Evolutionary conservation across 2,888 invertebrate genomes (phyloP).

Genomic region (Pandemis cinnamomeana): DNA sequence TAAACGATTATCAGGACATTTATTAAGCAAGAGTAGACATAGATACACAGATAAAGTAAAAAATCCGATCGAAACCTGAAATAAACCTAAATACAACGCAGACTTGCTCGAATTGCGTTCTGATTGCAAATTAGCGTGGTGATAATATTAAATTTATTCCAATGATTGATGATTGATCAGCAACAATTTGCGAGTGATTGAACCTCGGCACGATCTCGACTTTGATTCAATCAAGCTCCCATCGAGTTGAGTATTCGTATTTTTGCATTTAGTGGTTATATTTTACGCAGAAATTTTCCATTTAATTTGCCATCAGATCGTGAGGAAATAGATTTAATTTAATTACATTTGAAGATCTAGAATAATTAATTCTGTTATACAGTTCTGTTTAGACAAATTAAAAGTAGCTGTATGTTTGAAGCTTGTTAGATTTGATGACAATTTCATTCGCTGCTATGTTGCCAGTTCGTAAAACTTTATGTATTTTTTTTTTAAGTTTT

Average conservation of each 20-base stretch:
- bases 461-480: too few species aligned
- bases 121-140: constrained; percentile 18
- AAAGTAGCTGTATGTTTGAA: too few species aligned
- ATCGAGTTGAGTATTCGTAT: constrained; percentile 4
- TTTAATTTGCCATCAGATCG: not conserved
- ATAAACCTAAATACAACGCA: too few species aligned
- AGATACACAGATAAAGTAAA: too few species aligned
- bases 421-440: too few species aligned
- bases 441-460: too few species aligned
- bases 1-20: too few species aligned
- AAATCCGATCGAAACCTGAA: too few species aligned
- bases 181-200: constrained; percentile 18
- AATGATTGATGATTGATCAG: constrained; percentile 16
- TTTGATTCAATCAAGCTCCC: constrained; percentile 4
- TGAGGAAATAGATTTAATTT: not conserved
- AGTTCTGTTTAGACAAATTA: too few species aligned
- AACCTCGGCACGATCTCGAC: not conserved
- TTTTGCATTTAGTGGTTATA: constrained; percentile 1
- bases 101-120: not conserved
- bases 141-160: constrained; percentile 24
- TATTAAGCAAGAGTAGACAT: too few species aligned
- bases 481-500: too few species aligned
- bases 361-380: too few species aligned
- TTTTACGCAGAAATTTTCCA: not conserved
- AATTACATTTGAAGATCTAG: not conserved